phyloP scores from a whole-genome alignment of 92 coral and sea anemone genomes.

The Nematostella vectensis region DNA sequence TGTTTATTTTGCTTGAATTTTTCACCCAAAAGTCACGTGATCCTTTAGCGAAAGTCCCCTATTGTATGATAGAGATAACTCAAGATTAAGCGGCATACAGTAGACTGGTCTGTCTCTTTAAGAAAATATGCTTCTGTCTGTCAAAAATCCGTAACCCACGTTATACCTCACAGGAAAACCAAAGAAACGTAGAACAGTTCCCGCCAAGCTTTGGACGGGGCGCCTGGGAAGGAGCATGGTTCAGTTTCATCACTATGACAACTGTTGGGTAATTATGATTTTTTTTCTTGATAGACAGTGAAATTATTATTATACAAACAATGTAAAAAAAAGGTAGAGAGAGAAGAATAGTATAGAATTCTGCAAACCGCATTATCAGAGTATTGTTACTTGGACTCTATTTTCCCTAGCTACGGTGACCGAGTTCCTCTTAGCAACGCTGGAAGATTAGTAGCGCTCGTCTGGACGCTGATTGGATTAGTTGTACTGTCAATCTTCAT shows the following conservation, averaged over 20 bases:
- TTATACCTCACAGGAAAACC: constrained; percentile 38
- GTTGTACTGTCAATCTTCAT: background rate
- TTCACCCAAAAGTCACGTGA: too few species aligned
- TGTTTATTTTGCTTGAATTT: too few species aligned
- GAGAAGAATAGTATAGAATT: too few species aligned
- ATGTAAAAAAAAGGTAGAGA: too few species aligned
- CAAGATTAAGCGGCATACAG: background rate
- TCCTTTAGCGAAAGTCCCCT: too few species aligned
- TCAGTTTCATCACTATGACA: constrained; percentile 38
- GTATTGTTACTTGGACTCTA: background rate
- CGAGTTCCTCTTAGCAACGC: background rate
- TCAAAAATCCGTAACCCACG: background rate
- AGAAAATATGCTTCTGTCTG: background rate
- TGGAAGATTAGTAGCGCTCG: background rate
- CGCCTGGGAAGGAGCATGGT: constrained; percentile 39
- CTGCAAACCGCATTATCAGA: too few species aligned
- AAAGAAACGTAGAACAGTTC: constrained; percentile 17
- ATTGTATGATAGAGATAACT: too few species aligned
- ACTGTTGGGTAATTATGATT: constrained; percentile 43
- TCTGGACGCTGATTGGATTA: background rate
- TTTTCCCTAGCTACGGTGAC: background rate
- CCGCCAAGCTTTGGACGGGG: constrained; percentile 19
- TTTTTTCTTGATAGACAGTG: too few species aligned
- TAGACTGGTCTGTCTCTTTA: background rate
- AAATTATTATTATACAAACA: too few species aligned